Percentiles rank a stretch among this genome's conserved stretches.
Evolutionary conservation across 2,797 vertebrate species (phyloP).

Genomic region (Tragelaphus eurycerus): DNA sequence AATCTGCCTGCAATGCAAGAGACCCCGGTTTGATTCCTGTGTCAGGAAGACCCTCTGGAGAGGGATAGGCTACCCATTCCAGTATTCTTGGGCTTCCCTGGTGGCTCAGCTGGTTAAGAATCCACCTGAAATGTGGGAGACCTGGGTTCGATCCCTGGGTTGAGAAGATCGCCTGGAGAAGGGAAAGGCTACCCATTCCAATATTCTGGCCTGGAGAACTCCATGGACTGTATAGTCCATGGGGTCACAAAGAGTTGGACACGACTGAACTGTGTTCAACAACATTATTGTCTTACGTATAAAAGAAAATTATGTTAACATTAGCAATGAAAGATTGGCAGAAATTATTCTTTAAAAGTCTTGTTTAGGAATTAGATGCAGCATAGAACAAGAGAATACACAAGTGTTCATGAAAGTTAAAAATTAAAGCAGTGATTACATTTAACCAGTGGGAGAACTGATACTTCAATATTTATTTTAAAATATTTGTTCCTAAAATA

Average conservation of each 20-base stretch:
- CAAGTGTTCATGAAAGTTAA: neutral
- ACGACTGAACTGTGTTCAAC: neutral
- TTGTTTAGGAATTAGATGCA: neutral
- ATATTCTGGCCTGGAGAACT: neutral
- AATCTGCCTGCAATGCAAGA: neutral
- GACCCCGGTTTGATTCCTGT: accelerated
- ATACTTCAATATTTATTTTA: conserved; percentile 15
- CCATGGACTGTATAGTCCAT: neutral
- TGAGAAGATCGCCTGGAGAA: neutral
- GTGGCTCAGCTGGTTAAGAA: neutral
- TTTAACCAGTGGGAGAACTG: neutral
- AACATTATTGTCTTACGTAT: neutral
- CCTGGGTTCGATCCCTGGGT: neutral
- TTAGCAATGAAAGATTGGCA: neutral
- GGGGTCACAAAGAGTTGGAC: neutral
- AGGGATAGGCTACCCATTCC: neutral
- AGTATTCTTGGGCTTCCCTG: neutral
- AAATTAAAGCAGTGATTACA: neutral
- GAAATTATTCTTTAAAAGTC: neutral
- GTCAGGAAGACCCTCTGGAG: neutral
- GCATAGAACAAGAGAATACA: neutral
- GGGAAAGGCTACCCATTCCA: neutral
- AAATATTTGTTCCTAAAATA: conserved; percentile 25
- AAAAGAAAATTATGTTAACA: neutral
- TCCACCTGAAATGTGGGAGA: neutral